These are phyloP conservation scores for Pipistrellus pygmaeus DNA, from an alignment of 2,797 vertebrate species.

Conservation along the genomic window DNA sequence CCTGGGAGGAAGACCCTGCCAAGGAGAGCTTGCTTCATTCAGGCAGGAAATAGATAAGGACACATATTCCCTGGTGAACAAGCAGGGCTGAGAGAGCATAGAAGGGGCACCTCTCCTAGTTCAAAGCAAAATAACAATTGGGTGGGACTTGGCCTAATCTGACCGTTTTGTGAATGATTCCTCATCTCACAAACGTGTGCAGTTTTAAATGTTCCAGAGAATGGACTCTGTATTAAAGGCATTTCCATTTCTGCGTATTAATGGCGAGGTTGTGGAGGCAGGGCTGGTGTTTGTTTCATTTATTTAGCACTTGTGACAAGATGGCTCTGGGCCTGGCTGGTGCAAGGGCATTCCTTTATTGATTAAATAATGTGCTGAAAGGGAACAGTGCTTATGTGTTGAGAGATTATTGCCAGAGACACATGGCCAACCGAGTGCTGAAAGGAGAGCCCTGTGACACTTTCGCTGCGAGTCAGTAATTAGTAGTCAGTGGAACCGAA, in stretches of 20 bases:
- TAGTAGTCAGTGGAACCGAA: slow-evolving; percentile 83
- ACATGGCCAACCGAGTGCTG: slow-evolving; percentile 86
- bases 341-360: slow-evolving; percentile 87
- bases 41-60: neutral
- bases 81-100: neutral
- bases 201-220: slow-evolving; percentile 53
- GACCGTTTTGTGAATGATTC: neutral
- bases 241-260: slow-evolving; percentile 72
- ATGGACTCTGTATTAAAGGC: slow-evolving; percentile 73
- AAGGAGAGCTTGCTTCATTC: neutral
- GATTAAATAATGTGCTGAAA: slow-evolving; percentile 90
- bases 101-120: neutral
- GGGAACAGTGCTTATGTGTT: slow-evolving; percentile 85
- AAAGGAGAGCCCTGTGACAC: slow-evolving; percentile 84
- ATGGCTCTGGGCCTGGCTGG: slow-evolving; percentile 80
- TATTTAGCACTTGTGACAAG: slow-evolving; percentile 84
- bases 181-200: neutral
- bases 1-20: neutral
- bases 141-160: neutral
- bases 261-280: slow-evolving; percentile 58
- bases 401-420: slow-evolving; percentile 88
- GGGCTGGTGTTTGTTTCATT: slow-evolving; percentile 83
- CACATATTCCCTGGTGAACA: neutral
- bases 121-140: neutral
- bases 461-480: slow-evolving; percentile 84